Base-by-base conservation (phyloP, 2,113 vertebrate species). In the Silurus meridionalis region DNA sequence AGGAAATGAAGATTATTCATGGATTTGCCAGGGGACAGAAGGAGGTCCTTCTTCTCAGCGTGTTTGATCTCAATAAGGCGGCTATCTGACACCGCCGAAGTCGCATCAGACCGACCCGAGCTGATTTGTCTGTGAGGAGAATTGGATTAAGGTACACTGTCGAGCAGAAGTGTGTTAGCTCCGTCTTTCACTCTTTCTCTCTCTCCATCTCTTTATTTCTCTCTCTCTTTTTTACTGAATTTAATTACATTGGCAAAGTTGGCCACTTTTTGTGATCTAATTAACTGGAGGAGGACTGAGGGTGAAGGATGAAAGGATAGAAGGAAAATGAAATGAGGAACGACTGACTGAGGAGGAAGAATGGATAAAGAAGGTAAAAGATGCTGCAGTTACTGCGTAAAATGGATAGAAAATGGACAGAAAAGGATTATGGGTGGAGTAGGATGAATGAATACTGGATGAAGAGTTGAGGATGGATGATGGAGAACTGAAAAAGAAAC, bases 121-220 rank as follows among this genome's bases (percentile, higher is more conserved):
- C 82, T 85, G 86, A 85, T 87, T 80, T 83, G 86, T 87, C 83
- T 89, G 83, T 85, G 74, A 79, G 83, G 84, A 85, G 83, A 89
- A 89, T 85, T 83, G 50, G 88, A 89, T 89, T 89, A 89, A 2
- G 86, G 52, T 77, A 67, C 82, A 83, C 48, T 85, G 77, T 55
- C 52, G 64, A 84, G 86, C 66, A 85, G 71, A 58, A 64, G 72
- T 37, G 10, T 78, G 46, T 71, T 71, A 37, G 71, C 57, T 3
- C 15, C 37, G 6, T 66, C 81, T 85, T 63, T 87, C 83, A n/a
- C 50, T 66, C 83, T 61, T 7, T 61, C 46, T 55, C 21, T 48
- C 67, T 48, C 6, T 74, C 83, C 61, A n/a, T 69, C 66, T 69
- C n/a, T 83, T 2, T 9, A 37, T 53, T 19, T 77, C 50, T 75